phyloP scores from a whole-genome alignment of 2,113 vertebrate genomes.

The Athene cunicularia region DNA sequence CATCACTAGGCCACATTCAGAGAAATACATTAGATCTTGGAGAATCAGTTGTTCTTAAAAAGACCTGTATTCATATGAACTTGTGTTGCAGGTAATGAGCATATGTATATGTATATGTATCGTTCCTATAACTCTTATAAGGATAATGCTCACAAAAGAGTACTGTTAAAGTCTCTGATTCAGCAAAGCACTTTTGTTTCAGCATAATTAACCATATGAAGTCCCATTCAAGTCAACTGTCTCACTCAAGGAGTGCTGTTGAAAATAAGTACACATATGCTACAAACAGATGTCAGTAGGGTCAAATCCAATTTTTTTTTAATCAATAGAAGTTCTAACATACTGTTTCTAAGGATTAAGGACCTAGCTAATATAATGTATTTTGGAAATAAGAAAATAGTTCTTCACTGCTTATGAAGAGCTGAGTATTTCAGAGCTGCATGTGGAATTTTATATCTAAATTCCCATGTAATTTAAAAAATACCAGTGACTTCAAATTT shows the following conservation, averaged over 20 bases:
- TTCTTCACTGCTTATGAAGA: neutral
- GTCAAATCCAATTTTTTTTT: neutral
- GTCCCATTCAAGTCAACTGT: neutral
- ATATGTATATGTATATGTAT: neutral
- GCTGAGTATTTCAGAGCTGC: neutral
- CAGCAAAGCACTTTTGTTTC: conserved; percentile 1
- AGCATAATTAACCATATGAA: neutral
- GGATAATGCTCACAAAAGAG: neutral
- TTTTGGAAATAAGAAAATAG: neutral
- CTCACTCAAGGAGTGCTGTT: neutral
- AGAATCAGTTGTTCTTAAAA: neutral
- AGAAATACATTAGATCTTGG: conserved; percentile 3
- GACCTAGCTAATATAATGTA: neutral
- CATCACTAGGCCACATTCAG: neutral
- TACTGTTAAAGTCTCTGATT: neutral
- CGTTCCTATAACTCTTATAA: neutral
- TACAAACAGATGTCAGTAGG: neutral
- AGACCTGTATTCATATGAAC: fast-evolving
- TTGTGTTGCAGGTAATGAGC: neutral
- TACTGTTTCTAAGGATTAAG: neutral
- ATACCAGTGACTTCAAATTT: neutral
- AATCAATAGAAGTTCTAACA: neutral
- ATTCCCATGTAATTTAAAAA: neutral
- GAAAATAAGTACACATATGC: neutral
- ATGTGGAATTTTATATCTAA: neutral